These are phyloP conservation scores for Drosophila kikkawai DNA, from an alignment of 1,140 invertebrate genomes.

Conservation along the genomic window DNA sequence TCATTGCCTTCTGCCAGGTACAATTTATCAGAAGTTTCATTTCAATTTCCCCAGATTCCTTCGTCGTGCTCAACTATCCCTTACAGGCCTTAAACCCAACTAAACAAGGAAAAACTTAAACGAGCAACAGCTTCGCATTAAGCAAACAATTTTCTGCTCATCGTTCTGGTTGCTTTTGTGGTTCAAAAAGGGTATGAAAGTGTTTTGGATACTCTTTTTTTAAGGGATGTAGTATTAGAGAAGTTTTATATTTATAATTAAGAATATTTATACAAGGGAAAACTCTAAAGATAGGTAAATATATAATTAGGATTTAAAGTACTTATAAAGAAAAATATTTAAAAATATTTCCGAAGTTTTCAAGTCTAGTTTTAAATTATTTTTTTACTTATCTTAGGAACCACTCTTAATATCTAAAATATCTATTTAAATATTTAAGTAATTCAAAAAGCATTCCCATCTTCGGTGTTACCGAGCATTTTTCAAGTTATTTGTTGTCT, in stretches of 20 bases:
- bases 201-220: not conserved
- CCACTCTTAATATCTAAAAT: not conserved
- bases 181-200: not conserved
- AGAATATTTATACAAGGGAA: not conserved
- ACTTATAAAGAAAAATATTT: not conserved
- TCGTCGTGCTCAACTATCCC: conserved; percentile 14
- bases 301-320: not conserved
- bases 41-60: conserved; percentile 1
- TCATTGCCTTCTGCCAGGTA: conserved; percentile 28
- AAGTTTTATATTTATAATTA: not conserved
- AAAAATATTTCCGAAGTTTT: not conserved
- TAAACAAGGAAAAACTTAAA: conserved; percentile 36
- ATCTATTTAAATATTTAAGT: not conserved
- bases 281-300: not conserved
- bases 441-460: not conserved
- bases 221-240: not conserved
- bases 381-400: too few species aligned
- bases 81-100: conserved; percentile 16
- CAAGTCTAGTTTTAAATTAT: not conserved
- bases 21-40: conserved; percentile 39
- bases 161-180: conserved; percentile 21
- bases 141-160: conserved; percentile 41
- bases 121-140: conserved; percentile 33
- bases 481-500: not conserved
- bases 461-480: not conserved